Percentiles rank a stretch among this genome's conserved stretches.
Evolutionary conservation across 2,797 vertebrate species (phyloP).

Genomic region (Ispidina picta): DNA sequence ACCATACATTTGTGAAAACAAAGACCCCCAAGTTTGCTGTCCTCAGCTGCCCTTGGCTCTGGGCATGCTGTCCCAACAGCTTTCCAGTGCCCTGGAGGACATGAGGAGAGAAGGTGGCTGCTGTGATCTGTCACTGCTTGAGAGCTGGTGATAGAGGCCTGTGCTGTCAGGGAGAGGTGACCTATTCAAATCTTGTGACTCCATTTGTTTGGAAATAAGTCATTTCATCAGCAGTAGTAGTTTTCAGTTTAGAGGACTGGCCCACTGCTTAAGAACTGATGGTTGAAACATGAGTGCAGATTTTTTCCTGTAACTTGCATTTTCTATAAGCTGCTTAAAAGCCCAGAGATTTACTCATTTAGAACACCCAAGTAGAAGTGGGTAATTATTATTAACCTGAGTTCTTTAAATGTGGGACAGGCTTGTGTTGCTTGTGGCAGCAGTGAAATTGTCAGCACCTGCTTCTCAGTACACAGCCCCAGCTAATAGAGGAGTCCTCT

Average conservation of each 20-base stretch:
- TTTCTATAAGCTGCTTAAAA: not conserved
- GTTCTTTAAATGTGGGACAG: not conserved
- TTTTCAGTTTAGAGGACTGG: not conserved
- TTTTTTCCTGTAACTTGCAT: not conserved
- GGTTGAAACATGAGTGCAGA: not conserved
- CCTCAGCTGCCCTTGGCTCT: not conserved
- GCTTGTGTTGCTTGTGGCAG: not conserved
- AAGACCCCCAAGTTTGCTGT: not conserved
- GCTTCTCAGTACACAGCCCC: accelerated
- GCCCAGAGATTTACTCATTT: not conserved
- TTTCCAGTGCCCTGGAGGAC: not conserved
- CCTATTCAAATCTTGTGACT: not conserved
- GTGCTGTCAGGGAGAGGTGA: not conserved
- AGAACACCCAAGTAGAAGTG: not conserved
- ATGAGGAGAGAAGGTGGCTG: not conserved
- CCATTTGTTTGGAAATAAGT: not conserved
- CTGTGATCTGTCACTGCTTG: not conserved
- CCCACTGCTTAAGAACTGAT: accelerated
- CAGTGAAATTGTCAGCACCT: not conserved
- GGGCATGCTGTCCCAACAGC: not conserved
- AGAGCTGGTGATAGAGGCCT: not conserved
- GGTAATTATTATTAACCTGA: not conserved
- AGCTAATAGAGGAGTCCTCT: accelerated
- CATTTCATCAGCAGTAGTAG: not conserved
- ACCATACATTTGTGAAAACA: not conserved